A percentile compares a stretch with the other conserved stretches of the same genome.
Conservation (phyloP, 2,797 vertebrate species). For the Sebastes glaucus region DNA sequence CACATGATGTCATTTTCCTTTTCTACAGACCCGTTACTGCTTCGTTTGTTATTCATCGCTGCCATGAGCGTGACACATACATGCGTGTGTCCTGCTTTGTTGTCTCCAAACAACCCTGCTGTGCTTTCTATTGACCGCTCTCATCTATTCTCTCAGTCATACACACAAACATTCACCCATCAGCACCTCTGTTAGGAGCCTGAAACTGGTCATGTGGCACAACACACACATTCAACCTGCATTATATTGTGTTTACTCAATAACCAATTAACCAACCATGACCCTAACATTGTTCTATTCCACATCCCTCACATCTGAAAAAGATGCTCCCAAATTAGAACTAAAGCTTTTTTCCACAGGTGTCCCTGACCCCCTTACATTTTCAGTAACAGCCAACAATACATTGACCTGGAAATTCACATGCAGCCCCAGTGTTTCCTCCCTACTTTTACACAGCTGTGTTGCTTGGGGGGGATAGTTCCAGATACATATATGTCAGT, state of each 20-base stretch:
- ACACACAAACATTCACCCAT: slow-evolving; percentile 41
- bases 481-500: neutral
- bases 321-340: neutral
- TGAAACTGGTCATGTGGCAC: slow-evolving; percentile 30
- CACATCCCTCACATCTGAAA: neutral
- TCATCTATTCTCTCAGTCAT: slow-evolving; percentile 20
- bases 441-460: neutral
- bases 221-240: slow-evolving; percentile 17
- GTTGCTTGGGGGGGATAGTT: neutral
- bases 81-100: slow-evolving; percentile 48
- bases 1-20: neutral
- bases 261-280: slow-evolving; percentile 32
- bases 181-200: slow-evolving; percentile 45
- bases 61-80: slow-evolving; percentile 34
- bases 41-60: slow-evolving; percentile 33
- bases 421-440: neutral
- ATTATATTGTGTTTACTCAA: slow-evolving; percentile 50
- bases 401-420: neutral
- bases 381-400: neutral
- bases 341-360: slow-evolving; percentile 5
- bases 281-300: neutral
- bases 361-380: neutral
- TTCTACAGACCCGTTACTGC: slow-evolving; percentile 11
- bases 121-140: slow-evolving; percentile 46
- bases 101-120: slow-evolving; percentile 41